Evolutionary conservation across 1,140 invertebrate genomes (phyloP).

Genomic region (Orchestia grillus): DNA sequence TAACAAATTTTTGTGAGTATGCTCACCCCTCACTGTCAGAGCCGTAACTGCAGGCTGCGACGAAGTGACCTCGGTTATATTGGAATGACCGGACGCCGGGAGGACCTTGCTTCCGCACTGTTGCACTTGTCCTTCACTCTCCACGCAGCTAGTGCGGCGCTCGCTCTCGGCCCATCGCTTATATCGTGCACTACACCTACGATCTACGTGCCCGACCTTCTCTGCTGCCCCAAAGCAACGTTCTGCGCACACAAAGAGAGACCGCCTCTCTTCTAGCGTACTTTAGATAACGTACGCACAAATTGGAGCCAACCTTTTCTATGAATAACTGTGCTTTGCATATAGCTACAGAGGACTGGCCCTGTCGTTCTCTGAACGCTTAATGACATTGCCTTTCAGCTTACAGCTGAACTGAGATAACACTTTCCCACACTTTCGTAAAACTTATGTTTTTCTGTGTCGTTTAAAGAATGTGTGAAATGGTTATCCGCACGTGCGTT

Average conservation of each 20-base stretch:
- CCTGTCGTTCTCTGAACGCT: neutral
- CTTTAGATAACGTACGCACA: neutral
- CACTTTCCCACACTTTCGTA: neutral
- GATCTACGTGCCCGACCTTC: slow-evolving; percentile 2
- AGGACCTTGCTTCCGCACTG: neutral
- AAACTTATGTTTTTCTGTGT: neutral
- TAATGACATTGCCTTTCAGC: neutral
- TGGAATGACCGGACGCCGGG: neutral
- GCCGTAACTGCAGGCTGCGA: slow-evolving; percentile 1
- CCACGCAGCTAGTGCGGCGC: neutral
- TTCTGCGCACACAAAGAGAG: neutral
- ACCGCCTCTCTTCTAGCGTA: neutral
- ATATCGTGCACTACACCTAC: neutral
- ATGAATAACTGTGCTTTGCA: neutral
- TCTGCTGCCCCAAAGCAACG: neutral
- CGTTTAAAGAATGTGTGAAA: neutral
- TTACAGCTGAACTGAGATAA: neutral
- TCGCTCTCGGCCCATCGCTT: neutral
- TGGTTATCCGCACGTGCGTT: neutral
- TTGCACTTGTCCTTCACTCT: slow-evolving; percentile 23
- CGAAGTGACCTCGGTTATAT: slow-evolving; percentile 14
- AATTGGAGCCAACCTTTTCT: neutral
- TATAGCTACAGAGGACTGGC: neutral
- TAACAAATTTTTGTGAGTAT: neutral
- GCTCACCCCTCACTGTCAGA: slow-evolving; percentile 37